Conservation (phyloP, 2,113 vertebrate species). For the Ammodytes marinus region DNA sequence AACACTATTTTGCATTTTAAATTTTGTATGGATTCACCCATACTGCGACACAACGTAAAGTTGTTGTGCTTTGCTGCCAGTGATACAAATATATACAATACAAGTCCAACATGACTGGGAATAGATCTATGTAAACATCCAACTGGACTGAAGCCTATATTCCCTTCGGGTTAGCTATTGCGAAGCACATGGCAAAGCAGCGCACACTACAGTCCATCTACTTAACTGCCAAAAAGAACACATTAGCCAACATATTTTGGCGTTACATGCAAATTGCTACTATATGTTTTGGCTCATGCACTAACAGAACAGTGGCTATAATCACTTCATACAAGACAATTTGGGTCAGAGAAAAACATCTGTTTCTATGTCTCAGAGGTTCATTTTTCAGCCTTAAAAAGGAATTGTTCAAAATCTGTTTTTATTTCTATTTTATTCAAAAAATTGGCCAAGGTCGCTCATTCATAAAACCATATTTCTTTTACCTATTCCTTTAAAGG, state of each 20-base stretch:
- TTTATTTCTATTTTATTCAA: too few relatives aligned
- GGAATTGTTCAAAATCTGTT: too few relatives aligned
- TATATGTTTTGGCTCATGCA: not conserved
- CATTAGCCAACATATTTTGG: not conserved
- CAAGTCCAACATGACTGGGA: conserved; percentile 4
- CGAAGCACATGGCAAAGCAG: not conserved
- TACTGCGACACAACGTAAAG: conserved; percentile 6
- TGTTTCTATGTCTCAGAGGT: not conserved
- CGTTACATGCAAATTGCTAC: conserved; percentile 17
- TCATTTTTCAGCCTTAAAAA: conserved; percentile 8
- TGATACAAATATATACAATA: conserved; percentile 10
- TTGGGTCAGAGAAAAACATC: not conserved
- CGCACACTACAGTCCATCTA: not conserved
- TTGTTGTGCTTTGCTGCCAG: conserved; percentile 11
- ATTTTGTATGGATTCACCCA: conserved; percentile 18
- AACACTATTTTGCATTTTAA: conserved; percentile 16
- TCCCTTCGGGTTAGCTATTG: conserved; percentile 22
- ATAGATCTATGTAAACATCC: conserved; percentile 23
- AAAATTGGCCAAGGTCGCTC: too few relatives aligned
- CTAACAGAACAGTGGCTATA: not conserved
- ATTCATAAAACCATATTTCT: too few relatives aligned
- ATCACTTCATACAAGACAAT: conserved; percentile 4
- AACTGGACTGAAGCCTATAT: conserved; percentile 31
- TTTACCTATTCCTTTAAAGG: too few relatives aligned
- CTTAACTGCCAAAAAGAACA: conserved; percentile 3